Conservation (phyloP, 1,140 invertebrate genomes). For the Drosophila pachea region DNA sequence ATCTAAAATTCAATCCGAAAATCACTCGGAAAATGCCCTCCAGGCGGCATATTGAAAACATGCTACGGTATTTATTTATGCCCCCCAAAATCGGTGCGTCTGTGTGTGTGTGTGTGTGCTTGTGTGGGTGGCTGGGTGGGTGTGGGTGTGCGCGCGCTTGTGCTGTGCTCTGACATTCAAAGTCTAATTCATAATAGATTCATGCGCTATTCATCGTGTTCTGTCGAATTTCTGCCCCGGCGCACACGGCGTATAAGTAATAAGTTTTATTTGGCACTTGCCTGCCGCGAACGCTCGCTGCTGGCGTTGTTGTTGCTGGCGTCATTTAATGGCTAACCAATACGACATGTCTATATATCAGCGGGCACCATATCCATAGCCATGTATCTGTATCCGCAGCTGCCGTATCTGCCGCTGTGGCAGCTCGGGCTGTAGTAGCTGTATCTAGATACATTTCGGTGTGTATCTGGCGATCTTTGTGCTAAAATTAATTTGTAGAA, state of each 20-base stretch:
- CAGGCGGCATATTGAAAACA: slow-evolving; percentile 62
- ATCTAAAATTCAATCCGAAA: slow-evolving; percentile 53
- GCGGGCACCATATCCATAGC: slow-evolving; percentile 38
- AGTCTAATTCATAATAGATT: slow-evolving; percentile 76
- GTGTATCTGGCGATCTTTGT: slow-evolving; percentile 72
- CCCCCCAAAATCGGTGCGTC: slow-evolving; percentile 13
- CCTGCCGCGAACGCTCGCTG: slow-evolving; percentile 50
- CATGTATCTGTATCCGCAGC: slow-evolving; percentile 41
- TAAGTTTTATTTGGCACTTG: slow-evolving; percentile 77
- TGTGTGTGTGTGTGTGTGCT: slow-evolving; percentile 11
- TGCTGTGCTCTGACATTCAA: slow-evolving; percentile 58
- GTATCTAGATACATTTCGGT: slow-evolving; percentile 66
- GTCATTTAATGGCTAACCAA: slow-evolving; percentile 76
- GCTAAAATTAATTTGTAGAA: slow-evolving; percentile 77
- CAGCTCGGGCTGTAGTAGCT: too few relatives aligned
- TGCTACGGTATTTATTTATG: slow-evolving; percentile 66
- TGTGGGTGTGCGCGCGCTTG: slow-evolving; percentile 11
- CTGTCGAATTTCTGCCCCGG: slow-evolving; percentile 19
- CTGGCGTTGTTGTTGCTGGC: slow-evolving; percentile 46
- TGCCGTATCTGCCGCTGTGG: slow-evolving; percentile 42
- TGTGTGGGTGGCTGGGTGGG: slow-evolving; percentile 1
- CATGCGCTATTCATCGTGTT: slow-evolving; percentile 45
- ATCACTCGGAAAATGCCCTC: slow-evolving; percentile 62
- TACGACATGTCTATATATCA: slow-evolving; percentile 68
- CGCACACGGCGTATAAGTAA: slow-evolving; percentile 73